These are phyloP conservation scores for Acropternis orthonyx DNA, from an alignment of 2,797 vertebrate genomes.

Conservation along the genomic window DNA sequence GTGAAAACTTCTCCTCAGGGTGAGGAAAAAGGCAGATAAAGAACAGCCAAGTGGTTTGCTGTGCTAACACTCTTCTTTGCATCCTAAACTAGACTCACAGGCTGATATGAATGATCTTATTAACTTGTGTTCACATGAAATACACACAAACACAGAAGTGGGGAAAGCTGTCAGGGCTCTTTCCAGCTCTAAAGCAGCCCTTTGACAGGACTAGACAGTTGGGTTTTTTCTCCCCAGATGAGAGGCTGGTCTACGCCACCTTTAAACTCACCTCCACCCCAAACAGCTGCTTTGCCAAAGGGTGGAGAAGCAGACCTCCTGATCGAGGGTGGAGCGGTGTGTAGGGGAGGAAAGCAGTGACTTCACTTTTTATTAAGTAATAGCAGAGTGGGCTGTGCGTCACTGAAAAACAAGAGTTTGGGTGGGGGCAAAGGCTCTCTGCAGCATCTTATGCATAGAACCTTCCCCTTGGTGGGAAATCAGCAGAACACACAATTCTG, in stretches of 20 bases:
- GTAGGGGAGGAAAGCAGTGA: constrained; percentile 45
- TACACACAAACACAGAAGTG: not conserved
- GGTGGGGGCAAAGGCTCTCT: constrained; percentile 19
- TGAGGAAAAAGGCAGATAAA: not conserved
- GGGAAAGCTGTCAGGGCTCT: not conserved
- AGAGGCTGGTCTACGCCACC: not conserved
- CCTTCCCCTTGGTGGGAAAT: not conserved
- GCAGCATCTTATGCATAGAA: not conserved
- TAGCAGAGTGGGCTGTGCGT: not conserved
- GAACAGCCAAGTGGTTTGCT: not conserved
- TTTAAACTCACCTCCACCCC: constrained; percentile 35
- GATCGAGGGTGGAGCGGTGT: constrained; percentile 52
- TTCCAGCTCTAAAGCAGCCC: not conserved
- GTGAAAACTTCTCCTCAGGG: not conserved
- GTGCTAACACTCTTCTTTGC: not conserved
- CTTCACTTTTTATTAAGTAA: constrained; percentile 64
- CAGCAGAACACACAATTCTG: not conserved
- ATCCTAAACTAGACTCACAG: not conserved
- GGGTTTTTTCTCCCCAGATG: not conserved
- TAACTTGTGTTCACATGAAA: not conserved
- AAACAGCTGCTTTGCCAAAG: constrained; percentile 67
- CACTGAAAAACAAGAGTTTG: constrained; percentile 54
- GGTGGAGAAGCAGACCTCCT: constrained; percentile 51
- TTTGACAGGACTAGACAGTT: not conserved
- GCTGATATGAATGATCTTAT: not conserved